These are phyloP conservation scores for Hydrolagus colliei DNA, from an alignment of 2,797 vertebrate genomes.

Conservation along the genomic window DNA sequence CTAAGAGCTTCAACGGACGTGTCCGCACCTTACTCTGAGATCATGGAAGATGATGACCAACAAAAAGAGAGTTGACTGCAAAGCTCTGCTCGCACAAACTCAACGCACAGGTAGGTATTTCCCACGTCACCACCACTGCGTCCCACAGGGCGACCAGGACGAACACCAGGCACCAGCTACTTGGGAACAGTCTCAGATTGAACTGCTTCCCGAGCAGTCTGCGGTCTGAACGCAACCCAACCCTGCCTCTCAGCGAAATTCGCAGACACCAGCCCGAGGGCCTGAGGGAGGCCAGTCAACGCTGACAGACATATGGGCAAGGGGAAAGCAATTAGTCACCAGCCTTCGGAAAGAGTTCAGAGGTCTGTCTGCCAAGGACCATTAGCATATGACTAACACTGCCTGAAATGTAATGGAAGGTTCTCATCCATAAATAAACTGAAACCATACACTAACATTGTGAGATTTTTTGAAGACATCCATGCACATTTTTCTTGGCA, in stretches of 20 bases:
- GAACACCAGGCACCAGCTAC: too few species aligned
- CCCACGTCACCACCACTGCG: too few species aligned
- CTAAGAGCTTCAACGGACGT: too few species aligned
- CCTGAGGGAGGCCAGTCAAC: slow-evolving; percentile 17
- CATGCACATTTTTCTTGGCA: slow-evolving; percentile 29
- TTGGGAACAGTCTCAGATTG: too few species aligned
- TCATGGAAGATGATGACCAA: too few species aligned
- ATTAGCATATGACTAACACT: slow-evolving; percentile 31
- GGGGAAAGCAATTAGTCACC: slow-evolving; percentile 20
- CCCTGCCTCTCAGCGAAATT: slow-evolving; percentile 6
- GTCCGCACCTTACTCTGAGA: too few species aligned
- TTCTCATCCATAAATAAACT: slow-evolving; percentile 27
- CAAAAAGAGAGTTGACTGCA: too few species aligned
- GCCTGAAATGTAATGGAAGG: slow-evolving; percentile 28
- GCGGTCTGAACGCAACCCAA: background rate
- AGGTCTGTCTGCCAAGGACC: slow-evolving; percentile 27
- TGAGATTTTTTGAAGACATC: slow-evolving; percentile 22
- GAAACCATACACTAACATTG: slow-evolving; percentile 24
- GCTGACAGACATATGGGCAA: slow-evolving; percentile 20
- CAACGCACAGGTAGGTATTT: too few species aligned
- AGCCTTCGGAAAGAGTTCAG: slow-evolving; percentile 16
- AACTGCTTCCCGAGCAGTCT: too few species aligned
- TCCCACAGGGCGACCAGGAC: too few species aligned
- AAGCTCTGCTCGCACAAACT: too few species aligned
- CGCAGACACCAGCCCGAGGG: slow-evolving; percentile 26